Percentiles rank a stretch among this genome's conserved stretches.
Conservation (phyloP, 92 coral and sea anemone genomes). For the Palythoa grandis region DNA sequence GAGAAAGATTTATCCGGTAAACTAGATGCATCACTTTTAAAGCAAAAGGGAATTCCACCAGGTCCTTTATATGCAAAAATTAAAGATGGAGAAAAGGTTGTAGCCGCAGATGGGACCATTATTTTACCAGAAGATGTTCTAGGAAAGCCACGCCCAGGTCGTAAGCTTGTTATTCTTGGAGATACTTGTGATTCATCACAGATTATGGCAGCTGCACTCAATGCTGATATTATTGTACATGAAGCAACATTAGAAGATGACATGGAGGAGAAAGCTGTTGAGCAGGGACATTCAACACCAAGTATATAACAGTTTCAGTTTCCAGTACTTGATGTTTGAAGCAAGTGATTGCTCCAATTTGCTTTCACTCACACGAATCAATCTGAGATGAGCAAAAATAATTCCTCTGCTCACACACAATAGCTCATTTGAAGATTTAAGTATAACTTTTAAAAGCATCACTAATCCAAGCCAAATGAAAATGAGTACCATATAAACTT, state of each 20-base stretch:
- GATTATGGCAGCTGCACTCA: slow-evolving; percentile 55
- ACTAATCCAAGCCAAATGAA: background rate
- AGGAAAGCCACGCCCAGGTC: slow-evolving; percentile 82
- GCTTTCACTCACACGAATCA: too few relatives aligned
- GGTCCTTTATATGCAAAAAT: slow-evolving; percentile 95
- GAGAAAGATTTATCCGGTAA: slow-evolving; percentile 82
- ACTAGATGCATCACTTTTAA: slow-evolving; percentile 80
- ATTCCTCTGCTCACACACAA: too few relatives aligned
- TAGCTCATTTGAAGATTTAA: too few relatives aligned
- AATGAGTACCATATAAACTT: too few relatives aligned
- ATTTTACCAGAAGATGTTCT: slow-evolving; percentile 79
- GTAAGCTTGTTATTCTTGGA: slow-evolving; percentile 89
- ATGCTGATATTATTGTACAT: slow-evolving; percentile 89
- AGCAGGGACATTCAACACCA: slow-evolving; percentile 97
- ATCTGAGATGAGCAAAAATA: too few relatives aligned
- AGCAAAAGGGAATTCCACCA: slow-evolving; percentile 84
- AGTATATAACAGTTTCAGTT: slow-evolving; percentile 47
- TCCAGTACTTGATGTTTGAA: too few relatives aligned
- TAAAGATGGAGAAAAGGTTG: slow-evolving; percentile 78
- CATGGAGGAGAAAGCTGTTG: slow-evolving; percentile 80
- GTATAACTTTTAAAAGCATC: too few relatives aligned
- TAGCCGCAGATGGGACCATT: slow-evolving; percentile 74
- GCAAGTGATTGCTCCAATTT: too few relatives aligned
- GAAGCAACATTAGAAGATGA: slow-evolving; percentile 95
- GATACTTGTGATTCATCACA: slow-evolving; percentile 86